A percentile compares a stretch with the other conserved stretches of the same genome.
phyloP scores from a whole-genome alignment of 2,888 invertebrate species.

The Neocrepidodera transversa region DNA sequence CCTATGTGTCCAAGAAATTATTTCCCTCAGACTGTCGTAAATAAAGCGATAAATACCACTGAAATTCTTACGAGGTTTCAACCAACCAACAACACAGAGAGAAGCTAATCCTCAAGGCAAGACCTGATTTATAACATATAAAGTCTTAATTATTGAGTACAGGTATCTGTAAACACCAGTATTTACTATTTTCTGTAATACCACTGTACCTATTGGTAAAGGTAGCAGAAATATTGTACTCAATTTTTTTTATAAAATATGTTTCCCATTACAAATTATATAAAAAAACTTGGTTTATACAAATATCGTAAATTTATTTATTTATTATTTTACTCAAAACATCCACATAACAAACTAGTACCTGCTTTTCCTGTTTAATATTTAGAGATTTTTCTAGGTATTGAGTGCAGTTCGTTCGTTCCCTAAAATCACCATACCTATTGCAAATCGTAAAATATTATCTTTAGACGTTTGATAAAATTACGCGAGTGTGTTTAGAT shows the following conservation, averaged over 20 bases:
- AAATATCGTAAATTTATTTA: no score
- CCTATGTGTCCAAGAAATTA: conserved; percentile 20
- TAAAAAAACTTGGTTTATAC: no score
- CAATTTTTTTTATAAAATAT: no score
- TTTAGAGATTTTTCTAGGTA: no score
- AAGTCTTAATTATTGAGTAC: conserved; percentile 40
- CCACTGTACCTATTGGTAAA: conserved; percentile 4
- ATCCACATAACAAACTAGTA: no score
- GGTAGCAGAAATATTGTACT: background rate
- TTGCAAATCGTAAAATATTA: conserved; percentile 11
- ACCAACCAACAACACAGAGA: conserved; percentile 9
- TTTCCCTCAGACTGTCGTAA: conserved; percentile 32
- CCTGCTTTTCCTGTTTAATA: no score
- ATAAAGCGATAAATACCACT: conserved; percentile 37
- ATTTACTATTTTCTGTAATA: conserved; percentile 34
- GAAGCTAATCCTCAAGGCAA: conserved; percentile 14
- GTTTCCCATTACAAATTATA: background rate
- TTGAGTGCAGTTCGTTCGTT: background rate
- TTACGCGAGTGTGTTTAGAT: conserved; percentile 2
- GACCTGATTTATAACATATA: conserved; percentile 40
- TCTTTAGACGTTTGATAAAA: conserved; percentile 6
- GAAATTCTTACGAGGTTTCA: conserved; percentile 27
- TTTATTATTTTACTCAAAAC: no score
- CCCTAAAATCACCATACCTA: conserved; percentile 23
- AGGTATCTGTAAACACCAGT: conserved; percentile 37